phyloP scores from a whole-genome alignment of 2,888 invertebrate species.

The Nephrotoma guestfalica region DNA sequence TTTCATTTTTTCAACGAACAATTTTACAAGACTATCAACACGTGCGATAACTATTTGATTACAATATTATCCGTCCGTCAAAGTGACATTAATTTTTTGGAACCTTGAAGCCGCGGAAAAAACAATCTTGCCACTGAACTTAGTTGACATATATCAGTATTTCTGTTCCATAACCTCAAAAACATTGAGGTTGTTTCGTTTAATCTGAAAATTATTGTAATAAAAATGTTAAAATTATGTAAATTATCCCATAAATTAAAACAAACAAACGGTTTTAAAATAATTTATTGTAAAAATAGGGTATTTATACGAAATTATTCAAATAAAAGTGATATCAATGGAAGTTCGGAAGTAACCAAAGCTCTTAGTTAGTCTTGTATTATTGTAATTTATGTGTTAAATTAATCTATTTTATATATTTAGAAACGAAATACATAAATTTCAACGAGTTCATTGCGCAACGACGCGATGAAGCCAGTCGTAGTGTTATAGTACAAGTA shows the following conservation, averaged over 20 bases:
- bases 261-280: neutral
- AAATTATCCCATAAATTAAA: neutral
- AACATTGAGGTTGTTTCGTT: neutral
- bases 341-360: neutral
- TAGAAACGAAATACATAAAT: neutral
- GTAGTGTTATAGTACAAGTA: constrained; percentile 62
- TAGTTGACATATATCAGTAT: neutral
- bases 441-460: constrained; percentile 43
- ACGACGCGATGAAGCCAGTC: constrained; percentile 48
- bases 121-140: neutral
- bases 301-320: neutral
- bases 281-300: neutral
- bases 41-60: neutral
- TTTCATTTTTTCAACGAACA: neutral
- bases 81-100: neutral
- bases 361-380: neutral
- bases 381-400: neutral
- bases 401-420: neutral
- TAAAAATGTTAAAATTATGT: neutral
- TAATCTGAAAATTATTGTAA: neutral
- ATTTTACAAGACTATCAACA: neutral
- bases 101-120: too few species aligned
- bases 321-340: neutral
- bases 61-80: neutral
- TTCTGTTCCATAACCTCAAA: neutral